Evolutionary conservation across 2,888 invertebrate species (phyloP), one percentile per base, ranked within the genome.

Genomic region (Xiphydria camelus): DNA sequence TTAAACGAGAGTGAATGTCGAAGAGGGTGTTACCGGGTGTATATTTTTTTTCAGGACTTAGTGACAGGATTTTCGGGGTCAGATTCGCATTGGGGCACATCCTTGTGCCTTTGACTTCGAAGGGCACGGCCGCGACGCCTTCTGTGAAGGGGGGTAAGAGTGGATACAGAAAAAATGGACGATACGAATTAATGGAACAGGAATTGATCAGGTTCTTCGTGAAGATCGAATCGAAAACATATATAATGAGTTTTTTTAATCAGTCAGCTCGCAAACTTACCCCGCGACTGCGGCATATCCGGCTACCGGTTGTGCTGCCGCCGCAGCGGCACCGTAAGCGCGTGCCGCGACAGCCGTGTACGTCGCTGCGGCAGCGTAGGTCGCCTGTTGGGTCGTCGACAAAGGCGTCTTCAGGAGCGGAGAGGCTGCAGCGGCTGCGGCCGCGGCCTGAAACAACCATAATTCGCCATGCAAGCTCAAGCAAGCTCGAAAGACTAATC

Each of bases 331-430:
- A 62, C 87, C 86, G 64, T 88, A 89, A 57, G 90, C 91, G 61
- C 90, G 82, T 57, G 89, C 89, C 58, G 91, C 91, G 22, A 90
- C 91, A 52, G 90, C 89, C 71, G 91, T 89, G 78, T 91, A 91
- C 56, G 89, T 88, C 44, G 90, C 91, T 63, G 91, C 91, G 53
- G 90, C 90, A 72, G 91, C 90, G 72, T 91, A 91, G 65, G 88
- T 88, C 58, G 88, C 88, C 82, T 91, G 90, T 81, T 90, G 91
- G 76, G 90, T 88, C 76, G 84, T 81, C 76, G 86, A 88, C 79
- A 89, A 81, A 75, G 89, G 90, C 53, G 89, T 88, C 83, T 90
- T 90, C 79, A 90, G 79, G 77, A 91, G 81, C 46, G 90, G 90
- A 62, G 86, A 83, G 57, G 89, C 84, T 57, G 86, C 86, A 57